Evolutionary conservation across 1,140 invertebrate species (phyloP).

Genomic region (Sinonovacula constricta): DNA sequence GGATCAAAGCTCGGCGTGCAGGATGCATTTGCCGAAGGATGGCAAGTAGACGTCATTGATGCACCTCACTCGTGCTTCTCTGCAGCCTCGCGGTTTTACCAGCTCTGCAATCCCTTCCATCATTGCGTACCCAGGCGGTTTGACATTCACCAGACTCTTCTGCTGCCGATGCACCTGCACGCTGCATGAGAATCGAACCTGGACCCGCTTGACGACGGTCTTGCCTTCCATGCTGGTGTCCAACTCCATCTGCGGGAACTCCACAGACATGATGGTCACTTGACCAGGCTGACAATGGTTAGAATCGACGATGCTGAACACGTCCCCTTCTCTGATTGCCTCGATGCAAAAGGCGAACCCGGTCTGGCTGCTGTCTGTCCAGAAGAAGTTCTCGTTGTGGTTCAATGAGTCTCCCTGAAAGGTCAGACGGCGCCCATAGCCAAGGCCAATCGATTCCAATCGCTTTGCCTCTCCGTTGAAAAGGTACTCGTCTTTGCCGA

Average conservation of each 20-base stretch:
- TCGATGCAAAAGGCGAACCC: constrained; percentile 85
- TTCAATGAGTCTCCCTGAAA: constrained; percentile 84
- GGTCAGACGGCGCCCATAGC: constrained; percentile 87
- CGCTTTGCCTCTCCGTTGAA: constrained; percentile 84
- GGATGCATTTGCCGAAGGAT: constrained; percentile 60
- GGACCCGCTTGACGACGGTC: constrained; percentile 83
- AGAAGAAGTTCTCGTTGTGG: constrained; percentile 84
- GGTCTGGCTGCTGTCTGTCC: constrained; percentile 88
- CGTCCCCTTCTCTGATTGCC: constrained; percentile 84
- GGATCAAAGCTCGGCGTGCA: constrained; percentile 45
- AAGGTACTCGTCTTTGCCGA: constrained; percentile 82
- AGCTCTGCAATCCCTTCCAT: constrained; percentile 63
- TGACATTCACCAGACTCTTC: constrained; percentile 74
- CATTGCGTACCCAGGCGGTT: constrained; percentile 56
- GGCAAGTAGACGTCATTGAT: constrained; percentile 61
- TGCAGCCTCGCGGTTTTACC: constrained; percentile 54
- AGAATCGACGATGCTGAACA: constrained; percentile 84
- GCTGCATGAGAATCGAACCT: constrained; percentile 83
- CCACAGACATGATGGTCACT: constrained; percentile 57
- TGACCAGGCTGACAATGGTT: constrained; percentile 81
- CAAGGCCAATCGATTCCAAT: constrained; percentile 85
- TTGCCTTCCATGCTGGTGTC: constrained; percentile 74
- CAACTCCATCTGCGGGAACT: constrained; percentile 66
- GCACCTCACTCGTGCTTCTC: constrained; percentile 52
- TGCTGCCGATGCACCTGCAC: constrained; percentile 84